Conservation (phyloP, 2,113 vertebrate genomes). For the Phyllopteryx taeniolatus region DNA sequence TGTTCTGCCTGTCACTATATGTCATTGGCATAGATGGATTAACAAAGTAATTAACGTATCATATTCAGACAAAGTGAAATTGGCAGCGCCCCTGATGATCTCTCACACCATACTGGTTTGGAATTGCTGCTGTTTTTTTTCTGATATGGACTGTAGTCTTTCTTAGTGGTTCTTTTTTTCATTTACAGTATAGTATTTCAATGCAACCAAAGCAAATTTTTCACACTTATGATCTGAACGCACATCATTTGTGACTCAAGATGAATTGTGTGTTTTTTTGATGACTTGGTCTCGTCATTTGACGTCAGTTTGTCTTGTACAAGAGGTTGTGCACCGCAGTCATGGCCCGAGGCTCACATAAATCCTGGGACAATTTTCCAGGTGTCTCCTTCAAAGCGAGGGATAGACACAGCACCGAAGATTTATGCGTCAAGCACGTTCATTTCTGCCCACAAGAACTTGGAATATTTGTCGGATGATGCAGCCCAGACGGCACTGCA, state of each 20-base stretch:
- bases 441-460: slow-evolving; percentile 7
- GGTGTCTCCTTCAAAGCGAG: slow-evolving; percentile 41
- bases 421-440: slow-evolving; percentile 31
- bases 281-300: slow-evolving; percentile 1
- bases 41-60: too few species aligned
- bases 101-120: too few species aligned
- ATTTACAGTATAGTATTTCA: neutral
- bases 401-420: neutral
- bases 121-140: too few species aligned
- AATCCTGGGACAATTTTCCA: slow-evolving; percentile 28
- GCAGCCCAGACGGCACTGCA: neutral
- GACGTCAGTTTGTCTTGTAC: slow-evolving; percentile 16
- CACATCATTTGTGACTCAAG: neutral
- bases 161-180: neutral
- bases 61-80: too few species aligned
- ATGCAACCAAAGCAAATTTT: neutral
- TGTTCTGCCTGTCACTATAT: too few species aligned
- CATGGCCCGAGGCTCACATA: slow-evolving; percentile 13
- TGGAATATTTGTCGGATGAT: slow-evolving; percentile 22
- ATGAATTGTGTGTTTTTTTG: slow-evolving; percentile 5
- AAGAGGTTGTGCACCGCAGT: slow-evolving; percentile 1
- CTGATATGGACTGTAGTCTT: too few species aligned
- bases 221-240: neutral
- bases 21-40: too few species aligned
- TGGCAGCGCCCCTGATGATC: too few species aligned